phyloP scores from a whole-genome alignment of 2,113 vertebrate species.

The Steatornis caripensis region DNA sequence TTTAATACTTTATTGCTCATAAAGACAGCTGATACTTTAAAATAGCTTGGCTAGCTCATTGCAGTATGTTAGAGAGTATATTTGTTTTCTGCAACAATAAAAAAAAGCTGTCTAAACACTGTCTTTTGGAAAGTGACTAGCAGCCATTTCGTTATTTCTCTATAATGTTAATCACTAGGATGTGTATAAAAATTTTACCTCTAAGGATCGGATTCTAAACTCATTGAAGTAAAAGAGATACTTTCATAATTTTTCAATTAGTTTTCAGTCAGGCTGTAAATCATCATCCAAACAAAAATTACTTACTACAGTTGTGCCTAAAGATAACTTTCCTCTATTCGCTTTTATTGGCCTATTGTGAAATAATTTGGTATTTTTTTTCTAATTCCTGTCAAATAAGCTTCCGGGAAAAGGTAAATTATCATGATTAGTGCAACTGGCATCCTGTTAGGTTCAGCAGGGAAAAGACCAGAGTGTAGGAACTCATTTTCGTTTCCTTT shows the following conservation, averaged over 20 bases:
- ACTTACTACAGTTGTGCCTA: not conserved
- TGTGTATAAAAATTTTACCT: not conserved
- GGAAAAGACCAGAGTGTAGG: not conserved
- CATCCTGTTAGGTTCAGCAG: not conserved
- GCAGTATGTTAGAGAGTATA: not conserved
- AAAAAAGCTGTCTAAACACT: not conserved
- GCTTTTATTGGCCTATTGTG: not conserved
- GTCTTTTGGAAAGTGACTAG: not conserved
- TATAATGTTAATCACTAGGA: not conserved
- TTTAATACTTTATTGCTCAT: not conserved
- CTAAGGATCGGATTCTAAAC: not conserved
- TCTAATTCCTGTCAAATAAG: not conserved
- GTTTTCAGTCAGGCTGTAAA: not conserved
- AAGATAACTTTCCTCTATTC: not conserved
- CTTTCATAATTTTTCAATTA: not conserved
- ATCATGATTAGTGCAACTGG: not conserved
- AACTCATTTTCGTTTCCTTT: not conserved
- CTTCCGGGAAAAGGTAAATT: not conserved
- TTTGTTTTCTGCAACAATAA: conserved; percentile 4
- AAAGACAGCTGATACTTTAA: conserved; percentile 25
- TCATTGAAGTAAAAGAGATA: not conserved
- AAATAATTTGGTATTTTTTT: not conserved
- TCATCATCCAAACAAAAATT: not conserved
- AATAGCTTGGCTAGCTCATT: conserved; percentile 21
- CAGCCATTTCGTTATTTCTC: not conserved